Evolutionary conservation across 2,888 invertebrate species (phyloP).

Genomic region (Tuberolachnus salignus): DNA sequence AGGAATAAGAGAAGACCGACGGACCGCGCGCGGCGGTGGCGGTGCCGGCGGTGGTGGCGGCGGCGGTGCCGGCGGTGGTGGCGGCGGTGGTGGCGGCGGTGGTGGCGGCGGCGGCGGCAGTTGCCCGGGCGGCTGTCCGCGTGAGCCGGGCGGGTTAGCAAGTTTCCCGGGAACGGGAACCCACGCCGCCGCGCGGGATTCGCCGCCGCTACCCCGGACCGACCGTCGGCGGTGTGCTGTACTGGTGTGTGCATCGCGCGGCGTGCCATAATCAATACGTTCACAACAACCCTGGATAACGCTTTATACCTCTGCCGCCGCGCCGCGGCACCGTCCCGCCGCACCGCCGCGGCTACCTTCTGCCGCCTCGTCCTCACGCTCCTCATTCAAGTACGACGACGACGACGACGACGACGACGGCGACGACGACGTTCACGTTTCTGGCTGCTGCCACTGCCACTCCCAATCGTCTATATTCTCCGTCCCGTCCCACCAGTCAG

Average conservation of each 20-base stretch:
- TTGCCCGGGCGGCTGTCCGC: constrained; percentile 47
- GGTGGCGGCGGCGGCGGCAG: constrained; percentile 17
- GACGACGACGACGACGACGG: neutral
- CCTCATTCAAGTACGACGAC: neutral
- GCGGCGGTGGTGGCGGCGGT: too few species aligned
- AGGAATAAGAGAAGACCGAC: constrained; percentile 3
- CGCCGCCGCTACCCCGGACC: constrained; percentile 6
- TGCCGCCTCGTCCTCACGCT: neutral
- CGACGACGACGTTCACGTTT: constrained; percentile 8
- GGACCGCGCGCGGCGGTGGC: neutral
- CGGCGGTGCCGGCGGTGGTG: too few species aligned
- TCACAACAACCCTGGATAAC: constrained; percentile 55
- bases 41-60: constrained; percentile 16
- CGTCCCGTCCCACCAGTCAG: neutral
- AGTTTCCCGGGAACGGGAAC: constrained; percentile 41
- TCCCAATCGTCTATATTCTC: neutral
- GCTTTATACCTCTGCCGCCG: constrained; percentile 31
- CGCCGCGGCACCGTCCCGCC: neutral
- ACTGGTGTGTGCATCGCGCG: constrained; percentile 40
- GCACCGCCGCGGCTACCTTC: neutral
- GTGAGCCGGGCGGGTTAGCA: constrained; percentile 12
- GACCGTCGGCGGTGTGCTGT: neutral
- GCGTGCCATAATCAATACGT: constrained; percentile 54
- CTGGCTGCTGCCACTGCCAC: neutral
- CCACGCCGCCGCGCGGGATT: neutral